phyloP scores from a whole-genome alignment of 2,797 vertebrate species.

The Xenentodon cancila region DNA sequence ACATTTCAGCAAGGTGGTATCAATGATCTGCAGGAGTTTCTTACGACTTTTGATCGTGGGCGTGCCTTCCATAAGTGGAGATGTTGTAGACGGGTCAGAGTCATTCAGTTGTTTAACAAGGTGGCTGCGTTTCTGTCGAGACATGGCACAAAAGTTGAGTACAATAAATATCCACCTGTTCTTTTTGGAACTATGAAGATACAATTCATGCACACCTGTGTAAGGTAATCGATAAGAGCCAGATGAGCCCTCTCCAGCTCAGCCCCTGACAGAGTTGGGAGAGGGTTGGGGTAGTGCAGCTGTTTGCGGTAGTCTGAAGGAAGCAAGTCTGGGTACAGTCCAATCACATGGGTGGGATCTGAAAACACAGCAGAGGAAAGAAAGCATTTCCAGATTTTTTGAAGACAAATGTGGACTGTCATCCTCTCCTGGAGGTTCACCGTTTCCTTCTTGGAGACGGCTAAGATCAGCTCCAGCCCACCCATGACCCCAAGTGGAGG shows the following conservation, averaged over 20 bases:
- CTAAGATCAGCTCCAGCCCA: too few species aligned
- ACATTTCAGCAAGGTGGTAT: slow-evolving; percentile 96
- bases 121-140: slow-evolving; percentile 92
- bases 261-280: slow-evolving; percentile 90
- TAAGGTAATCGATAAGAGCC: slow-evolving; percentile 99
- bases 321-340: slow-evolving; percentile 96
- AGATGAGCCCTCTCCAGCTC: slow-evolving; percentile 97
- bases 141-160: background rate
- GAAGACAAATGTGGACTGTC: too few species aligned
- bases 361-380: slow-evolving; percentile 3
- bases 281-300: slow-evolving; percentile 95
- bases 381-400: too few species aligned
- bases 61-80: slow-evolving; percentile 96
- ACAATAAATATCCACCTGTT: too few species aligned
- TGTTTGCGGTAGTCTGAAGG: slow-evolving; percentile 97
- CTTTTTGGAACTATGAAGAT: background rate
- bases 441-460: too few species aligned
- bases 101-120: slow-evolving; percentile 96
- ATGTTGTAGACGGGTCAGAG: slow-evolving; percentile 93
- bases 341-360: slow-evolving; percentile 99
- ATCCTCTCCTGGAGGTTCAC: too few species aligned
- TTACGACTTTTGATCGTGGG: slow-evolving; percentile 98
- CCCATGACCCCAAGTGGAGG: too few species aligned
- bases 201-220: slow-evolving; percentile 81
- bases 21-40: slow-evolving; percentile 97